phyloP scores from a whole-genome alignment of 2,797 vertebrate species.

The Steatocranus sp. region DNA sequence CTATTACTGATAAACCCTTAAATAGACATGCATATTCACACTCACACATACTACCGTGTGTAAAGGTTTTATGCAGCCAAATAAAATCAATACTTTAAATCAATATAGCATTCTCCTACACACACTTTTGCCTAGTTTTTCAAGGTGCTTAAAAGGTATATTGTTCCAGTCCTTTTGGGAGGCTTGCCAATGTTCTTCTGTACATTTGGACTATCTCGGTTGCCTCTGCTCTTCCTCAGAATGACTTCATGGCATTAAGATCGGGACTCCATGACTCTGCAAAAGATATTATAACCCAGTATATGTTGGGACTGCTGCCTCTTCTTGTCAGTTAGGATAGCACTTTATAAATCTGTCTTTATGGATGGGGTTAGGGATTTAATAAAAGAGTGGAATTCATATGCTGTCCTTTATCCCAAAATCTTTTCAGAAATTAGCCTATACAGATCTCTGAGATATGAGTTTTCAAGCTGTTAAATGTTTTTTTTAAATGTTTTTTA shows the following conservation, averaged over 20 bases:
- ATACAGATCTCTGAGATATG: too few species aligned
- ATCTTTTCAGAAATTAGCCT: background rate
- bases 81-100: background rate
- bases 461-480: background rate
- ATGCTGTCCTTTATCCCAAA: background rate
- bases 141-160: background rate
- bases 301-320: background rate
- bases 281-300: background rate
- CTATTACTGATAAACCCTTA: background rate
- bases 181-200: background rate
- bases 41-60: background rate
- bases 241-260: background rate
- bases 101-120: background rate
- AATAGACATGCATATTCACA: background rate
- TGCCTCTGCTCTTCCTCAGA: background rate
- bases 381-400: background rate
- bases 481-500: background rate
- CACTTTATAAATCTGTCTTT: background rate
- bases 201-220: background rate
- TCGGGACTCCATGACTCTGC: background rate
- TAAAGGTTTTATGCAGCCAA: background rate
- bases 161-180: background rate
- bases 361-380: background rate
- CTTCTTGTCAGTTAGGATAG: background rate
- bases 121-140: background rate